Evolutionary conservation across 2,113 vertebrate species (phyloP), one percentile per base, ranked within the genome.

Genomic region (Seriola quinqueradiata): DNA sequence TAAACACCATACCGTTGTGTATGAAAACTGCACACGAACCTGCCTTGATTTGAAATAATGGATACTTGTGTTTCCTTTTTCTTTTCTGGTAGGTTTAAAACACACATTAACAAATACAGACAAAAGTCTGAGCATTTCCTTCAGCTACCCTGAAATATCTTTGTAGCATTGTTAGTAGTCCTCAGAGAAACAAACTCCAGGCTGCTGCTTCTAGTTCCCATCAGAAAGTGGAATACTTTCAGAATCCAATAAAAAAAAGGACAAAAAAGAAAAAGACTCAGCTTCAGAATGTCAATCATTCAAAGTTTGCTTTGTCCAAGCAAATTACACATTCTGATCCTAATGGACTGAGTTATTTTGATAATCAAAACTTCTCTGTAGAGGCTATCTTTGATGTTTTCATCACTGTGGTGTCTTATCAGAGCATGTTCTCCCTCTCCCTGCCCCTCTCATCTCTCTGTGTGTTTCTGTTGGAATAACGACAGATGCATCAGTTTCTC

Each of bases 401-500:
- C 64, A 54, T 87, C 67, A 60, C 32, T 3, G 36, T 21, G 57
- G 40, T 57, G 38, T 71, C 4, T 12, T 21, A 4, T 14, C 11
- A 70, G n/a, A 42, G 42, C 8, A 1, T 34, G 23, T 61, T 58
- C 34, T 50, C 36, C 28, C 55, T 32, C 34, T 40, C 25, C 48
- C 32, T 46, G 21, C 63, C 36, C 5, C 44, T 72, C 66, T 75
- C 21, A 42, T 81, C 65, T 69, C 32, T 69, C 32, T 69, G 23
- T 57, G 17, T 61, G 63, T 34, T 46, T 55, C 50, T 46, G 42
- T 10, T 13, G 63, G 17, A 50, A 48, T 77, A 73, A 74, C 19
- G n/a, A 64, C 68, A 64, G 58, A 75, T 28, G 44, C 73, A 57
- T 79, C 60, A 70, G 44, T 57, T 79, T 59, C 8, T 42, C 40